These are phyloP conservation scores for Meloidogyne floridensis DNA, from an alignment of 1,140 invertebrate genomes.

Conservation along the genomic window DNA sequence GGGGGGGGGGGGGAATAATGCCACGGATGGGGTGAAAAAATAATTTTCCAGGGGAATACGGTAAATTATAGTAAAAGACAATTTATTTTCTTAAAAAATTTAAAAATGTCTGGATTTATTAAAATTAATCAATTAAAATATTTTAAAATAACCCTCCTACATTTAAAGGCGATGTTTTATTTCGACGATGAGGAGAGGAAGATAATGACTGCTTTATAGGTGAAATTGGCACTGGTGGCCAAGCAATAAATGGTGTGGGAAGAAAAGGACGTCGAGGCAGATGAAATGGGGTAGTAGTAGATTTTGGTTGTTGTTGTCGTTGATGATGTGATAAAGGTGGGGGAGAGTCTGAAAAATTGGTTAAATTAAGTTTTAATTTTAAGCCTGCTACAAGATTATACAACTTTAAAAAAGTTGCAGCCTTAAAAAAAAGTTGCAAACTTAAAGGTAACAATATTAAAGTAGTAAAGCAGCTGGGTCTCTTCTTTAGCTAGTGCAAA, in stretches of 20 bases:
- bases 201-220: background rate
- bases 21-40: no score
- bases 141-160: background rate
- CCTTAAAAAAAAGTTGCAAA: no score
- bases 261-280: slow-evolving; percentile 11
- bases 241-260: slow-evolving; percentile 26
- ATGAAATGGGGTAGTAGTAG: background rate
- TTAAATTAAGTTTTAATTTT: no score
- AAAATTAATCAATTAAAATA: background rate
- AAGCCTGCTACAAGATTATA: no score
- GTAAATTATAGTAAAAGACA: no score
- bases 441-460: no score
- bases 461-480: no score
- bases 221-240: slow-evolving; percentile 20
- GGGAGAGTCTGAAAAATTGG: background rate
- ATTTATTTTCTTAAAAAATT: no score
- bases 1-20: no score
- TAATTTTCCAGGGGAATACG: no score
- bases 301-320: background rate
- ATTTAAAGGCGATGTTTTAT: background rate
- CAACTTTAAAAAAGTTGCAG: no score
- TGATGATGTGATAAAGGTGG: background rate
- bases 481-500: no score
- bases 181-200: background rate
- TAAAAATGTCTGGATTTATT: background rate